phyloP scores from a whole-genome alignment of 2,797 vertebrate species.

The Poeciliopsis turneri region DNA sequence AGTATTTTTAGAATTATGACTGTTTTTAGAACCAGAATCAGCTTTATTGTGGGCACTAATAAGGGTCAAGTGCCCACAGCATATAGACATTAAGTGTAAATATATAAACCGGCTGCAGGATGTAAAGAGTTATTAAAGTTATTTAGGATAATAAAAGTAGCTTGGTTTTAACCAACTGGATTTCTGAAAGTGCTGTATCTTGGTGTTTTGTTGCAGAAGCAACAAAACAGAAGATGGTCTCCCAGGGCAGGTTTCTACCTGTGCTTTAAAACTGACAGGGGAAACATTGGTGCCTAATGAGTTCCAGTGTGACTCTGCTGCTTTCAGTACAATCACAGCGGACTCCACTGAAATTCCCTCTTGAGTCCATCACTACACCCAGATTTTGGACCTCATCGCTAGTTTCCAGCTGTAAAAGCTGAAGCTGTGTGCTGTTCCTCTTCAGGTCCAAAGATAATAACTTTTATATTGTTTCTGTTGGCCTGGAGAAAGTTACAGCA shows the following conservation, averaged over 20 bases:
- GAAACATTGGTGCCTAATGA: background rate
- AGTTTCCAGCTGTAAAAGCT: background rate
- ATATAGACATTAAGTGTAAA: background rate
- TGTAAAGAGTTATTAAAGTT: background rate
- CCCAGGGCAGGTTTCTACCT: background rate
- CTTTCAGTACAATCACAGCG: background rate
- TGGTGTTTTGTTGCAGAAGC: conserved; percentile 6
- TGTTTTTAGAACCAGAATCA: background rate
- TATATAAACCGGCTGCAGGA: background rate
- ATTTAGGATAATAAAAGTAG: background rate
- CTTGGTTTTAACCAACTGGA: background rate
- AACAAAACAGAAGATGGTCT: background rate
- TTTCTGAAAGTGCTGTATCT: background rate
- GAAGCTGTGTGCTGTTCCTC: background rate
- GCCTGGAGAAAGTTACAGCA: background rate
- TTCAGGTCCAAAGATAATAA: background rate
- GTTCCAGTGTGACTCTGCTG: background rate
- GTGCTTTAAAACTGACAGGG: background rate
- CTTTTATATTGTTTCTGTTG: background rate
- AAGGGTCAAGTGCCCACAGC: background rate
- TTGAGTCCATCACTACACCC: background rate
- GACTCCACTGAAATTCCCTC: background rate
- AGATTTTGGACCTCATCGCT: background rate
- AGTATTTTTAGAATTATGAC: background rate
- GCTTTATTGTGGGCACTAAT: background rate